Evolutionary conservation across 2,797 vertebrate genomes (phyloP).

Genomic region (Cryptoblepharus egeriae): DNA sequence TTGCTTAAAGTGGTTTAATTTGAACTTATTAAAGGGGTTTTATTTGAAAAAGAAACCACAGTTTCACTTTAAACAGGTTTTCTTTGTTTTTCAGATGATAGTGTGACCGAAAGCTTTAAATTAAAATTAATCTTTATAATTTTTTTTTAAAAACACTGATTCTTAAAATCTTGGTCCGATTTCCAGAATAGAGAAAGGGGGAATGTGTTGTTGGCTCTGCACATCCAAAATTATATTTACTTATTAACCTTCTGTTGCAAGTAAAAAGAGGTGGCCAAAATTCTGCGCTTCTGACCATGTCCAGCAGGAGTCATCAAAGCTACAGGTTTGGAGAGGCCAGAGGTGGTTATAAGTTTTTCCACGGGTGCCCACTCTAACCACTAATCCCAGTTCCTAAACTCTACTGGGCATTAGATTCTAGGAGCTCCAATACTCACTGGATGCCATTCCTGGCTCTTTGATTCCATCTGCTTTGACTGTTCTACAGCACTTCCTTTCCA

Average conservation of each 20-base stretch:
- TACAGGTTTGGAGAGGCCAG: not conserved
- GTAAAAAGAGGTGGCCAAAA: not conserved
- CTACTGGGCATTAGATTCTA: not conserved
- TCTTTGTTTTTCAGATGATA: not conserved
- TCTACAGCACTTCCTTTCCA: not conserved
- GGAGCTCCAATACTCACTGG: not conserved
- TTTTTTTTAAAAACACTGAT: not conserved
- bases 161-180: not conserved
- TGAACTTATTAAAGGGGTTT: no score
- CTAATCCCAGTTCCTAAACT: not conserved
- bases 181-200: not conserved
- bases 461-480: not conserved
- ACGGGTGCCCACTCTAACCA: not conserved
- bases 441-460: no score
- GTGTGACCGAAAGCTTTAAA: no score
- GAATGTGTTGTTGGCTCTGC: not conserved
- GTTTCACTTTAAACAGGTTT: not conserved
- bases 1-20: not conserved
- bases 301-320: conserved; percentile 13
- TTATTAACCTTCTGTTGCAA: not conserved
- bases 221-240: not conserved
- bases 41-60: no score
- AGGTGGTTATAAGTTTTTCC: not conserved
- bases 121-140: not conserved
- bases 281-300: not conserved